phyloP scores from a whole-genome alignment of 1,140 invertebrate species.

The Microvelia longipes region DNA sequence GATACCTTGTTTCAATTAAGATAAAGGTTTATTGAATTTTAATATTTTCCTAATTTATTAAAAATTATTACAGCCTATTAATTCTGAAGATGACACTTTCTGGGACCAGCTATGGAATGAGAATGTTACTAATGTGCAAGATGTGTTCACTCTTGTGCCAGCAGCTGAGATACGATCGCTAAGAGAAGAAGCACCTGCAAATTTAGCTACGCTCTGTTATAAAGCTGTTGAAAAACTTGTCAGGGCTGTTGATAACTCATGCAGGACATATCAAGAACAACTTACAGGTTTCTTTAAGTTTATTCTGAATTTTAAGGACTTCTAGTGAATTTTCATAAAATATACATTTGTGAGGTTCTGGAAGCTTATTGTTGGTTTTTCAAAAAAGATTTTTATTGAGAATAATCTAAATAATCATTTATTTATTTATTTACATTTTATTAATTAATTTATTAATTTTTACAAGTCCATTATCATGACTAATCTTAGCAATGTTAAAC shows the following conservation, averaged over 20 bases:
- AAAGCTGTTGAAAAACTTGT: slow-evolving; percentile 95
- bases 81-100: slow-evolving; percentile 80
- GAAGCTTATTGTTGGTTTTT: not conserved
- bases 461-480: no score
- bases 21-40: no score
- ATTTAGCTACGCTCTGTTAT: slow-evolving; percentile 94
- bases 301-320: not conserved
- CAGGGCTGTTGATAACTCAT: slow-evolving; percentile 81
- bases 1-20: no score
- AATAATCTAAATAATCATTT: no score
- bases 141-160: slow-evolving; percentile 92
- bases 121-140: slow-evolving; percentile 81
- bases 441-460: no score
- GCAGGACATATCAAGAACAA: slow-evolving; percentile 83
- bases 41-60: no score
- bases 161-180: slow-evolving; percentile 83
- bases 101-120: slow-evolving; percentile 99
- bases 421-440: slow-evolving; percentile 1
- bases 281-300: slow-evolving; percentile 52
- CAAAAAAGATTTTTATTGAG: no score
- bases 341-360: no score
- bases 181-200: slow-evolving; percentile 91
- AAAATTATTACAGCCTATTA: slow-evolving; percentile 53
- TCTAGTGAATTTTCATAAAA: no score
- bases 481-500: no score